Evolutionary conservation across 2,888 invertebrate genomes (phyloP), one percentile per base, ranked within the genome.

Genomic region (Volucella inflata): DNA sequence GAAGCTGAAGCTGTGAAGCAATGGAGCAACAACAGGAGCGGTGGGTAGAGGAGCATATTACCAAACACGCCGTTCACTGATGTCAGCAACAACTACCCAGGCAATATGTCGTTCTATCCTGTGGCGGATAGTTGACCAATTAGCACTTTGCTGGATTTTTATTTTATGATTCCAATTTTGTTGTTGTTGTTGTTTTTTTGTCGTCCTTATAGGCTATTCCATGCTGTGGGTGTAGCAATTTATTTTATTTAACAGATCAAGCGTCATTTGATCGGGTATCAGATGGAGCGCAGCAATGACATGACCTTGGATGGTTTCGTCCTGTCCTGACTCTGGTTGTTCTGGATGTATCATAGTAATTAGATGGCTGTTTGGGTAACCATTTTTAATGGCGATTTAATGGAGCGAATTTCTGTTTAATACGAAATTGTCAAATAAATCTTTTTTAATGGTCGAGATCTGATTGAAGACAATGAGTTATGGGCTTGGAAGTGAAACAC

Each of bases 111-210:
- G 64, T 75, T 57, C 70, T 51, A 21, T 84, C 74, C 79, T 75
- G 68, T 44, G 62, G 59, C 75, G 62, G 75, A 80, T 80, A 80
- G 84, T 80, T 84, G 65, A 76, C 80, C 84, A 84, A 84, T 84
- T 84, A 84, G 80, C 84, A 80, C 84, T 76, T 76, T 80, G 65
- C 50, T 65, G 59, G 55, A 71, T 76, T 80, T 75, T 75, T 79
- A 60, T 80, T 80, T 84, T 84, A 80, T 71, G 84, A 71, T 71
- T 74, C 17, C 48, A 38, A 36, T 64, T 79, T 67, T 21, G 21
- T 21, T 21, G 21, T 55, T 77, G 14, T 71, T 48, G n/a, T 48
- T 59, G 59, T 65, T 78, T 68, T 65, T 50, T 42, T 16, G 16
- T 57, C 36, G 17, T 11, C 6, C n/a, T n/a, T 21, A 21, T 21